Evolutionary conservation across 2,797 vertebrate genomes (phyloP).

Genomic region (Ceryle rudis): DNA sequence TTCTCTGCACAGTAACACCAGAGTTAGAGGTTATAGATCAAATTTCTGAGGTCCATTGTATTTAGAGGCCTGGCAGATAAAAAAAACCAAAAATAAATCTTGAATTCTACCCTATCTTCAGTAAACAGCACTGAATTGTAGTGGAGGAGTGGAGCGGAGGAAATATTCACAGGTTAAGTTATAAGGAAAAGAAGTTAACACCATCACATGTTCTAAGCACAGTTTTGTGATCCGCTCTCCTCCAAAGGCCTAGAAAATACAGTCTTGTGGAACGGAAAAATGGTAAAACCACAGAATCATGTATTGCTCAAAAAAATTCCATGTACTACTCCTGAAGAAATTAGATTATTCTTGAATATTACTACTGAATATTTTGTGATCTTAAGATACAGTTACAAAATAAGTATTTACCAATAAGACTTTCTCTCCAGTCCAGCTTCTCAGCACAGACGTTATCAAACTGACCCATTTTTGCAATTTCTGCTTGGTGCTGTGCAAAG

Average conservation of each 20-base stretch:
- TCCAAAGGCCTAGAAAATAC: background rate
- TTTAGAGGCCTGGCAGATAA: background rate
- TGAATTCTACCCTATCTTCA: background rate
- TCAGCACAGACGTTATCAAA: constrained; percentile 70
- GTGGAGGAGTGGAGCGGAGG: background rate
- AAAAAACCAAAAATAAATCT: background rate
- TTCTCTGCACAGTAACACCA: background rate
- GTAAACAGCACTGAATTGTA: background rate
- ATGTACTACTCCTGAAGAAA: background rate
- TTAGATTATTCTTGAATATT: rapidly evolving
- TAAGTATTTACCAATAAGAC: constrained; percentile 82
- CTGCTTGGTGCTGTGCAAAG: constrained; percentile 90
- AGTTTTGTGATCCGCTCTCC: background rate
- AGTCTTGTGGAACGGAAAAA: background rate
- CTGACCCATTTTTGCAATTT: constrained; percentile 84
- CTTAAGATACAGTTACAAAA: background rate
- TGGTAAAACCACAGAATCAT: rapidly evolving
- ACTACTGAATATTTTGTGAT: background rate
- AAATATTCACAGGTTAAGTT: rapidly evolving
- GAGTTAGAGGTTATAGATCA: background rate
- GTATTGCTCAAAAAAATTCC: background rate
- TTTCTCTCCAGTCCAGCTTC: constrained; percentile 87
- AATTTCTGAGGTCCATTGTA: background rate
- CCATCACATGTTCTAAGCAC: background rate
- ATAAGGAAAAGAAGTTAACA: background rate